Evolutionary conservation across 2,888 invertebrate genomes (phyloP).

Genomic region (Selenia dentaria): DNA sequence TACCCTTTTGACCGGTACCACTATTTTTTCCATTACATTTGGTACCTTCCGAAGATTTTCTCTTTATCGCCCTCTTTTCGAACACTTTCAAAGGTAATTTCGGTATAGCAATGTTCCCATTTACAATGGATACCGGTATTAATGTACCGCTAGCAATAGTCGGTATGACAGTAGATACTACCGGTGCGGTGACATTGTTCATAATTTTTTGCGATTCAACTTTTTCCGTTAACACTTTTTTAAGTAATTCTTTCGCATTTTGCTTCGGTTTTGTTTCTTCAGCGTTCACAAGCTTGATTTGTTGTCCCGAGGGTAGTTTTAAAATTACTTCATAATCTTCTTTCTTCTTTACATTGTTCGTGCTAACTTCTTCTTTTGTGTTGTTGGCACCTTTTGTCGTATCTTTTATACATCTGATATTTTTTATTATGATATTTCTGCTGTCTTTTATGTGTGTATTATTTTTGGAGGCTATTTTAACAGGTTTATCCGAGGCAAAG

Average conservation of each 20-base stretch:
- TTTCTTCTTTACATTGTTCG: conserved; percentile 25
- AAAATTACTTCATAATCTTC: conserved; percentile 71
- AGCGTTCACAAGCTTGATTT: conserved; percentile 62
- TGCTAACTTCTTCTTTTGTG: neutral
- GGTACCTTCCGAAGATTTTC: conserved; percentile 34
- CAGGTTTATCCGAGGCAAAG: conserved; percentile 21
- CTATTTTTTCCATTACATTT: neutral
- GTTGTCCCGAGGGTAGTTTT: conserved; percentile 66
- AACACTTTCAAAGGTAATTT: conserved; percentile 48
- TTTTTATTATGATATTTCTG: neutral
- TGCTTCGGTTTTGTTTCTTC: conserved; percentile 48
- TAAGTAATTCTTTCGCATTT: conserved; percentile 56
- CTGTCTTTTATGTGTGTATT: neutral
- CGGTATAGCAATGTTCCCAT: conserved; percentile 41
- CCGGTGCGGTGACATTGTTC: conserved; percentile 26
- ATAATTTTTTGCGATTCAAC: conserved; percentile 40
- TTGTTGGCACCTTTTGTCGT: neutral
- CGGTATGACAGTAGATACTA: conserved; percentile 43
- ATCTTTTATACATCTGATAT: neutral
- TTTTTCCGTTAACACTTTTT: conserved; percentile 59
- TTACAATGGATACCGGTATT: conserved; percentile 60
- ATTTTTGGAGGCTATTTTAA: conserved; percentile 1
- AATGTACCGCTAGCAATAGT: conserved; percentile 51
- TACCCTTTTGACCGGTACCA: neutral
- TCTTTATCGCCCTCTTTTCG: conserved; percentile 44